phyloP scores from a whole-genome alignment of 2,888 invertebrate genomes.

The Zygaena filipendulae region DNA sequence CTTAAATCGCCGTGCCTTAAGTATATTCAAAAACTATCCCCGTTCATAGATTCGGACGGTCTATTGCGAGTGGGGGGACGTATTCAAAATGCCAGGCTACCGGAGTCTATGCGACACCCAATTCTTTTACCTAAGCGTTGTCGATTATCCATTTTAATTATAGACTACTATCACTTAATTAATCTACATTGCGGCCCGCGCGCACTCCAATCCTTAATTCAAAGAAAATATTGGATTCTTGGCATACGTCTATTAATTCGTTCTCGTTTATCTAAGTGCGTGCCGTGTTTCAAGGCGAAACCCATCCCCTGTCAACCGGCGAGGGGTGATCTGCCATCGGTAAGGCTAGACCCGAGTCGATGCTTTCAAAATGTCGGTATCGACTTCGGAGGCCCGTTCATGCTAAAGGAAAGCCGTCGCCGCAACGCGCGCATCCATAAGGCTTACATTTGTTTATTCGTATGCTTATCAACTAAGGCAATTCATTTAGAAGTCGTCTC shows the following conservation, averaged over 20 bases:
- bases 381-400: conserved; percentile 10
- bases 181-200: conserved; percentile 1
- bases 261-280: conserved; percentile 6
- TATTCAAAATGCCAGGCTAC: conserved; percentile 5
- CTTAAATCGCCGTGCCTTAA: background rate
- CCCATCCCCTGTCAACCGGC: conserved; percentile 1
- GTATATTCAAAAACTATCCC: background rate
- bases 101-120: conserved; percentile 8
- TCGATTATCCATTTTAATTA: conserved; percentile 1
- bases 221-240: conserved; percentile 7
- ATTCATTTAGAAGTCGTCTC: conserved; percentile 10
- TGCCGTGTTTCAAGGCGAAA: conserved; percentile 5
- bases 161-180: background rate
- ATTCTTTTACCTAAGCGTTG: conserved; percentile 3
- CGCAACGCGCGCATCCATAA: conserved; percentile 3
- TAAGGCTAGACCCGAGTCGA: background rate
- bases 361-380: conserved; percentile 4
- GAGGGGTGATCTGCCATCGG: conserved; percentile 5
- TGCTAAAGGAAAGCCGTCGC: background rate
- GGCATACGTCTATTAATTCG: conserved; percentile 3
- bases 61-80: conserved; percentile 11
- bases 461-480: conserved; percentile 8
- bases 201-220: conserved; percentile 4
- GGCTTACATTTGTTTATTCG: conserved; percentile 8
- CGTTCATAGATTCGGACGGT: background rate